phyloP scores from a whole-genome alignment of 2,113 vertebrate genomes.

The Cebus imitator region DNA sequence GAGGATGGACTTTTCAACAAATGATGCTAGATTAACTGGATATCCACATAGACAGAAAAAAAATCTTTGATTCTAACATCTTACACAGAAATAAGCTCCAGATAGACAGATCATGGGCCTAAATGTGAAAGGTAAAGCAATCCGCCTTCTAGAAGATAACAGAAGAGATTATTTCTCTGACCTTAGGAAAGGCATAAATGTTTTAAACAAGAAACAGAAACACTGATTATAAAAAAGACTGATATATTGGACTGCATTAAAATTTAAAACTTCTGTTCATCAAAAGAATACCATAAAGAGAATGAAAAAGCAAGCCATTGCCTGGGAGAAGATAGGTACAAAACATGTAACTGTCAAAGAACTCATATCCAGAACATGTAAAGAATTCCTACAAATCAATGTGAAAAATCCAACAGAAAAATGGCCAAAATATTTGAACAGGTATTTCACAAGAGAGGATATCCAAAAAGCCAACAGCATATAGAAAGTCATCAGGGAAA shows the following conservation, averaged over 20 bases:
- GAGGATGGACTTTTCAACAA: constrained; percentile 6
- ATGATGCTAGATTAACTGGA: neutral
- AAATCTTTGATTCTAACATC: neutral
- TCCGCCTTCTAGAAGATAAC: neutral
- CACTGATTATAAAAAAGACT: neutral
- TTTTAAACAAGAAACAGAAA: constrained; percentile 25
- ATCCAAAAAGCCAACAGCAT: neutral
- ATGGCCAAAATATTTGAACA: neutral
- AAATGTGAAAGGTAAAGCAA: constrained; percentile 12
- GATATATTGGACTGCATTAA: neutral
- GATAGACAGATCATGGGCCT: neutral
- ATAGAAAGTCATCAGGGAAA: constrained; percentile 26
- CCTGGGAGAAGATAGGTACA: neutral
- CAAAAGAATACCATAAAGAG: neutral
- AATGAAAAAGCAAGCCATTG: neutral
- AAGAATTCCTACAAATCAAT: constrained; percentile 18
- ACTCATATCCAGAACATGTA: constrained; percentile 7
- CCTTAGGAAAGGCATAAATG: constrained; percentile 6
- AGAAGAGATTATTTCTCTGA: constrained; percentile 40
- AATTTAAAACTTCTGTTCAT: neutral
- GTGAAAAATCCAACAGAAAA: constrained; percentile 12
- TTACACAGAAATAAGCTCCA: constrained; percentile 1
- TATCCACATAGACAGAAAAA: neutral
- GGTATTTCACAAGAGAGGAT: neutral
- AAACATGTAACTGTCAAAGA: constrained; percentile 12